These are phyloP conservation scores for Plagodis dolabraria DNA, from an alignment of 2,888 invertebrate genomes.

Conservation along the genomic window DNA sequence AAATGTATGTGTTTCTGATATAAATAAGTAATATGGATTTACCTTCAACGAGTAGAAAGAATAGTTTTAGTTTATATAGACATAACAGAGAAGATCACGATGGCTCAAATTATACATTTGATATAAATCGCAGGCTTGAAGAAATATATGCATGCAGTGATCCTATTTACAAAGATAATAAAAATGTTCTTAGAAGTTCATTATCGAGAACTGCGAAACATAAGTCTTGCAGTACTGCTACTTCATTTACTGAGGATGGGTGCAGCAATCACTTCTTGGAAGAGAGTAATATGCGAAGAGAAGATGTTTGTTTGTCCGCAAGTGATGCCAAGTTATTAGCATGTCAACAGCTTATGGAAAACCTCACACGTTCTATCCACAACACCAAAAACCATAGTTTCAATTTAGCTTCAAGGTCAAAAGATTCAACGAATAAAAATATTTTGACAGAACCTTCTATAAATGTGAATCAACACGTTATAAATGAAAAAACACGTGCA, in stretches of 20 bases:
- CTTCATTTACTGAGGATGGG: not conserved
- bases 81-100: too few relatives aligned
- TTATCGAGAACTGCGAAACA: not conserved
- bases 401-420: not conserved
- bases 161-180: not conserved
- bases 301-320: not conserved
- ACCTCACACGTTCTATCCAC: not conserved
- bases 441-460: not conserved
- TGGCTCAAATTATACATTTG: not conserved
- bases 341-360: not conserved
- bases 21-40: constrained; percentile 25
- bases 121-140: not conserved
- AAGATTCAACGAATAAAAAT: not conserved
- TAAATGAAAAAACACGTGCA: constrained; percentile 31
- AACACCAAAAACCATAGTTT: not conserved
- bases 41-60: constrained; percentile 12
- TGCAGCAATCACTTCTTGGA: not conserved
- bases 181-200: not conserved
- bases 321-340: not conserved
- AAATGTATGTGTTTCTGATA: constrained; percentile 21
- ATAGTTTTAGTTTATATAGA: constrained; percentile 1
- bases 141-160: not conserved
- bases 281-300: not conserved
- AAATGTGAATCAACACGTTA: not conserved
- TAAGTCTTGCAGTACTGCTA: not conserved